Percentiles rank a stretch among this genome's conserved stretches.
These are phyloP conservation scores for Dynastes grantii DNA, from an alignment of 2,888 invertebrate species.

Conservation along the genomic window DNA sequence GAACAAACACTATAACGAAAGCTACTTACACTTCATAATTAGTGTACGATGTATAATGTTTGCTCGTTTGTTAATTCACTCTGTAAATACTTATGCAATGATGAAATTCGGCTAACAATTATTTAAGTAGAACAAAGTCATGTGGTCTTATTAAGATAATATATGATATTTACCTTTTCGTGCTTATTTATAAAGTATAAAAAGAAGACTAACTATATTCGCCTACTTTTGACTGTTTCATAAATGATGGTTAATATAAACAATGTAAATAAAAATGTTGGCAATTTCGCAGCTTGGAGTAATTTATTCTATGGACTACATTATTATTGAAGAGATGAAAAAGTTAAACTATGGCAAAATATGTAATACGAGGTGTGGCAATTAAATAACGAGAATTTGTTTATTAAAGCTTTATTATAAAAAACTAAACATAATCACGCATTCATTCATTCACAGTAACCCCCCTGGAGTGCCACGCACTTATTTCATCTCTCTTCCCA, in stretches of 20 bases:
- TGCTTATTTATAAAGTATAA: slow-evolving; percentile 23
- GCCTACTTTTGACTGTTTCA: not conserved
- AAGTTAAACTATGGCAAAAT: too few species aligned
- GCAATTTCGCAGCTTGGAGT: not conserved
- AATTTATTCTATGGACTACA: not conserved
- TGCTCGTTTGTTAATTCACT: not conserved
- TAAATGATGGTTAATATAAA: slow-evolving; percentile 14
- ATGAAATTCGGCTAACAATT: slow-evolving; percentile 21
- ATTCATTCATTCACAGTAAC: too few species aligned
- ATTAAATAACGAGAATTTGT: too few species aligned
- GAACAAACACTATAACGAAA: too few species aligned
- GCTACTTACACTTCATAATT: too few species aligned
- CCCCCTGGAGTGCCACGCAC: too few species aligned
- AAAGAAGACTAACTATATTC: slow-evolving; percentile 12
- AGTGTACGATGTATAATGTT: too few species aligned
- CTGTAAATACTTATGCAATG: not conserved
- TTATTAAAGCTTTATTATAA: too few species aligned
- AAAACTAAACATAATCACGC: too few species aligned
- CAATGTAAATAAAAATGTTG: not conserved
- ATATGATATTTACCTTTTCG: slow-evolving; percentile 30
- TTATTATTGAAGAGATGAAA: not conserved
- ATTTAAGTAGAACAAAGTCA: slow-evolving; percentile 10
- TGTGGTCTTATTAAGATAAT: slow-evolving; percentile 23
- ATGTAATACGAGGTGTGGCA: too few species aligned
- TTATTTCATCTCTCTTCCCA: too few species aligned